A percentile compares a stretch with the other conserved stretches of the same genome.
Conservation (phyloP, 1,140 invertebrate species). For the Drosophila gunungcola region DNA sequence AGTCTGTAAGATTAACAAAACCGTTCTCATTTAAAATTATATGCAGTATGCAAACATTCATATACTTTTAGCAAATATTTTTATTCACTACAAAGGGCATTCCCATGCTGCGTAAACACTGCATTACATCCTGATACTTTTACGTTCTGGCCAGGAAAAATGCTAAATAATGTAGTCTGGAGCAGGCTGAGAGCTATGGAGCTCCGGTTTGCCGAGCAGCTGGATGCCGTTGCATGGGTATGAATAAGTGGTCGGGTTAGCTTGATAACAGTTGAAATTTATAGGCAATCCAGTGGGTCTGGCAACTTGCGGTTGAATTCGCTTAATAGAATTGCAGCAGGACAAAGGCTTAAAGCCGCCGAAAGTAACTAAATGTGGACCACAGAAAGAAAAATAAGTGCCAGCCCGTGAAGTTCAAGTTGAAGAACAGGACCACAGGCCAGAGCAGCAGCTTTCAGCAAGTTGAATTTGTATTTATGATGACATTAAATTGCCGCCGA, state of each 20-base stretch:
- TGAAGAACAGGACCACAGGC: conserved; percentile 23
- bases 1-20: no score
- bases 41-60: no score
- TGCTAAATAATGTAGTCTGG: conserved; percentile 59
- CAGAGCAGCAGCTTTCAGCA: conserved; percentile 55
- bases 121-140: conserved; percentile 36
- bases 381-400: conserved; percentile 1
- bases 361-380: conserved; percentile 23
- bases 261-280: conserved; percentile 75
- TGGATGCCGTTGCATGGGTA: conserved; percentile 50
- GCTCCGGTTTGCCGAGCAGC: conserved; percentile 37
- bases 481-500: conserved; percentile 76
- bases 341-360: conserved; percentile 48
- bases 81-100: conserved; percentile 2
- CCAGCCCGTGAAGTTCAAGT: conserved; percentile 64
- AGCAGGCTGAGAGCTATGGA: conserved; percentile 2
- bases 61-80: background rate
- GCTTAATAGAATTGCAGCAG: conserved; percentile 71
- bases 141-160: conserved; percentile 42
- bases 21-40: no score
- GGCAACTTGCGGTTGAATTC: conserved; percentile 32
- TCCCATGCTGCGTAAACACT: background rate
- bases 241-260: conserved; percentile 68
- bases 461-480: conserved; percentile 80
- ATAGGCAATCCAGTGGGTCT: conserved; percentile 62